Percentiles rank a stretch among this genome's conserved stretches.
These are phyloP conservation scores for Cyclura pinguis DNA, from an alignment of 2,797 vertebrate species.

Conservation along the genomic window DNA sequence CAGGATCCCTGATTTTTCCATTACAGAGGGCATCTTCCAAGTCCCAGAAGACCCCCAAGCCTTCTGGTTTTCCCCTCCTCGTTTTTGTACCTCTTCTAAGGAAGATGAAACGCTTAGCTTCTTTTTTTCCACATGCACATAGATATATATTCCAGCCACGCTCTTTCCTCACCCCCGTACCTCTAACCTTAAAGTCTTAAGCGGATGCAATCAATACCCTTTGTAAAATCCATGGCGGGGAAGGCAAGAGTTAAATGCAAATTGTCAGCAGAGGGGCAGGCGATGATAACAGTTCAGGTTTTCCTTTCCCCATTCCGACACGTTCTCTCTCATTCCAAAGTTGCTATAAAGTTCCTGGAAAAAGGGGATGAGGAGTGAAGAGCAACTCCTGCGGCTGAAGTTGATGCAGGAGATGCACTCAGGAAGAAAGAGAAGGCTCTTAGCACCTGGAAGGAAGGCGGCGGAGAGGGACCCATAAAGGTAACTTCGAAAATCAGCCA, in stretches of 20 bases:
- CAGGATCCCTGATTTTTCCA: conserved; percentile 92
- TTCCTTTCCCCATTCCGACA: background rate
- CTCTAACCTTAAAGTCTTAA: background rate
- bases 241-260: background rate
- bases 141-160: background rate
- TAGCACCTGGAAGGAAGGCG: background rate
- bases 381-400: background rate
- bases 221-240: background rate
- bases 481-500: background rate
- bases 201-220: background rate
- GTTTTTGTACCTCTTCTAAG: background rate
- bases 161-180: background rate
- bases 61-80: background rate
- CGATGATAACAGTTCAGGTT: background rate
- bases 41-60: conserved; percentile 3
- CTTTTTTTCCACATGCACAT: background rate
- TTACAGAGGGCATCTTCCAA: conserved; percentile 89
- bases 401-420: background rate
- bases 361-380: background rate
- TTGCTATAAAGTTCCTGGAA: conserved; percentile 24
- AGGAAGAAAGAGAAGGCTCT: too few relatives aligned
- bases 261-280: background rate
- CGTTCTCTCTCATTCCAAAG: background rate
- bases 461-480: too few relatives aligned
- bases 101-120: background rate